Evolutionary conservation across 1,140 invertebrate species (phyloP), one percentile per base, ranked within the genome.

Genomic region (Drosophila bocqueti): DNA sequence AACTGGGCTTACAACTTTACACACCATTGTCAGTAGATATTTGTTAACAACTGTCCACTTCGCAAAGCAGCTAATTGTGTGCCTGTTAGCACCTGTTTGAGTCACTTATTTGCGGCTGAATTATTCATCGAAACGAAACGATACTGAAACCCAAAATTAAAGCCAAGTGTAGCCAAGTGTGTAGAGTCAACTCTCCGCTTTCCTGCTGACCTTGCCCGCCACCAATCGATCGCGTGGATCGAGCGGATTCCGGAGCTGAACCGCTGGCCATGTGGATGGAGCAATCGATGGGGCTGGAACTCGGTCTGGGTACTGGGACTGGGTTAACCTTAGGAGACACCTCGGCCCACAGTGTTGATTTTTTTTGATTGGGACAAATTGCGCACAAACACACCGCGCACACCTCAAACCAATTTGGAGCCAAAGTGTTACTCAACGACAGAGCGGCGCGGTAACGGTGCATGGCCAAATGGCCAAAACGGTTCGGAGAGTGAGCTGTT

Each of bases 331-430:
- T 59, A 79, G 60, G 71, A 79, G 76, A 55, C 66, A 73, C 66
- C 60, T 31, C 64, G 54, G 59, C 58, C 40, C 46, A 58, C 59
- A 65, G 59, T 58, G 65, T 79, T 76, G 67, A 59, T 79, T 29
- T 55, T 55, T 50, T 52, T 55, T 40, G 52, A 57, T 57, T 57
- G 54, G 59, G 38, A 72, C 76, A 79, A 79, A 79, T 79, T 79
- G 75, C 46, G 26, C 31, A 45, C 73, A 40, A 47, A 36, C 29
- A 34, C 18, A 38, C 52, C 15, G 18, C 52, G 52, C 52, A 55
- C 65, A 24, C 45, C 60, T 65, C 50, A 34, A 83, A 67, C 76
- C 81, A 83, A 83, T 85, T 87, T n/a, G 46, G 77, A 50, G 43
- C 55, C 55, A 83, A 67, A 26, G 46, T 26, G 46, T 84, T 89